phyloP scores from a whole-genome alignment of 2,797 vertebrate genomes.

The Yasuhikotakia modesta region DNA sequence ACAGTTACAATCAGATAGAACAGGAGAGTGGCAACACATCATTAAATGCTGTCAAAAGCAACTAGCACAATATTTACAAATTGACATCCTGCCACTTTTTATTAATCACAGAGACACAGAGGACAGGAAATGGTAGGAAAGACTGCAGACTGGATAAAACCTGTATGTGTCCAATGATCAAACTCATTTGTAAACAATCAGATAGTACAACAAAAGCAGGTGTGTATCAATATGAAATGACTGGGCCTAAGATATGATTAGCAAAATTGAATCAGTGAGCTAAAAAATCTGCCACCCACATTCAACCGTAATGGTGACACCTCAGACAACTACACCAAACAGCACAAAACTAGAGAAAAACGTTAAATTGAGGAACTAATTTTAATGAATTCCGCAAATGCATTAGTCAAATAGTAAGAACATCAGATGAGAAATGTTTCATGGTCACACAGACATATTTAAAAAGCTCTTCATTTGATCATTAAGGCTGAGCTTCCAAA shows the following conservation, averaged over 20 bases:
- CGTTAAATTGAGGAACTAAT: not conserved
- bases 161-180: not conserved
- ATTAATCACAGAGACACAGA: not conserved
- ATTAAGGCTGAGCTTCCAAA: conserved; percentile 10
- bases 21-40: not conserved
- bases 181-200: no score
- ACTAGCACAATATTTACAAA: not conserved
- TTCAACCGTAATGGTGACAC: not conserved
- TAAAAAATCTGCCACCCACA: conserved; percentile 7
- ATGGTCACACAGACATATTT: conserved; percentile 11
- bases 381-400: conserved; percentile 1
- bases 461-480: conserved; percentile 31
- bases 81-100: not conserved
- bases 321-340: not conserved
- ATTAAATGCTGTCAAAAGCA: not conserved
- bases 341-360: not conserved
- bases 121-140: not conserved
- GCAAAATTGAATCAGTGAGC: not conserved
- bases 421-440: not conserved
- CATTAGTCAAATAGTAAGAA: conserved; percentile 1
- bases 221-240: not conserved
- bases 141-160: not conserved
- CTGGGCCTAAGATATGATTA: not conserved
- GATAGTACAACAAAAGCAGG: not conserved
- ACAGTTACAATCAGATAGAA: not conserved